These are phyloP conservation scores for Pantherophis guttatus DNA, from an alignment of 2,113 vertebrate species.

Conservation along the genomic window DNA sequence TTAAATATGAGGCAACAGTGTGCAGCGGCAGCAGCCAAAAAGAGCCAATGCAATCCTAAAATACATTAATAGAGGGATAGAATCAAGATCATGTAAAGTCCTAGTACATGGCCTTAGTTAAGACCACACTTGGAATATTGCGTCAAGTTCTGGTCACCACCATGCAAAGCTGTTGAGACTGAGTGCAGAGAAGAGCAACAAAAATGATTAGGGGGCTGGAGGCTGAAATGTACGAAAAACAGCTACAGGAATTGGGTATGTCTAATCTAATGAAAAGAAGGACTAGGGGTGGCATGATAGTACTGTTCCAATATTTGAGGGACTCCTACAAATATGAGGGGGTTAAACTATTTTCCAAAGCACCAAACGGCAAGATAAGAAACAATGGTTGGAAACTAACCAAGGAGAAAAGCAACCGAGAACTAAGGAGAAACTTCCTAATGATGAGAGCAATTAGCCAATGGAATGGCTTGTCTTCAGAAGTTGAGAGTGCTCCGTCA, in stretches of 20 bases:
- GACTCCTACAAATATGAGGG: neutral
- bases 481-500: neutral
- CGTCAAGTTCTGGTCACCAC: neutral
- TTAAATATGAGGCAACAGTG: neutral
- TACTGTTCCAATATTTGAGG: neutral
- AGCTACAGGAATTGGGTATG: neutral
- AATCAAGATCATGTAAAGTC: neutral
- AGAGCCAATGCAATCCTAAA: no score
- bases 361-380: neutral
- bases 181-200: neutral
- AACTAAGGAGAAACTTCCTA: neutral
- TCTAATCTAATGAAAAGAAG: neutral
- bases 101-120: neutral
- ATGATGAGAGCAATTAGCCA: neutral
- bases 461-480: neutral
- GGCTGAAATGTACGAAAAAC: neutral
- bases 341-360: neutral
- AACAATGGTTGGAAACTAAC: neutral
- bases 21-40: no score
- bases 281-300: neutral
- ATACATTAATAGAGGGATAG: neutral
- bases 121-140: neutral
- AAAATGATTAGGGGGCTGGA: neutral
- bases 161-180: neutral
- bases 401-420: neutral